phyloP scores from a whole-genome alignment of 2,888 invertebrate species.

The Drosophila koepferae region DNA sequence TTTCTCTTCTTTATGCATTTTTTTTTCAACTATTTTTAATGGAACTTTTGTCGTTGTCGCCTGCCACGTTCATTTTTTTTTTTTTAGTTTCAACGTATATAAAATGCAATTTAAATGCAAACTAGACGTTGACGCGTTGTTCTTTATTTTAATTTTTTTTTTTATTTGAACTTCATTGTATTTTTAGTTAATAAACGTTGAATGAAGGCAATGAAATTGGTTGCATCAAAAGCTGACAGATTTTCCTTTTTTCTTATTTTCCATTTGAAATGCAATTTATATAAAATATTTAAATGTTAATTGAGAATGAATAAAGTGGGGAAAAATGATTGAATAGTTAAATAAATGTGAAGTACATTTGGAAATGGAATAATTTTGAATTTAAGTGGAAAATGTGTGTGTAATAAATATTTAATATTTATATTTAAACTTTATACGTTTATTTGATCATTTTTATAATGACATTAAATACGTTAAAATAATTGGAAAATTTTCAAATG shows the following conservation, averaged over 20 bases:
- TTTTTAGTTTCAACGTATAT: slow-evolving; percentile 12
- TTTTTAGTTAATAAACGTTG: slow-evolving; percentile 39
- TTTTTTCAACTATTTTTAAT: slow-evolving; percentile 46
- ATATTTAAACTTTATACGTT: no score
- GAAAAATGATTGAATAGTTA: not conserved
- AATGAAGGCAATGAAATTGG: slow-evolving; percentile 19
- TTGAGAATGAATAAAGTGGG: slow-evolving; percentile 22
- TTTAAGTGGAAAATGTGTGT: not conserved
- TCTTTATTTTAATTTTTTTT: not conserved
- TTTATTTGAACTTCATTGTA: slow-evolving; percentile 3
- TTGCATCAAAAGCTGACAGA: slow-evolving; percentile 26
- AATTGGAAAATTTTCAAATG: not conserved
- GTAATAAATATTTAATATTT: not conserved
- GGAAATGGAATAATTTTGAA: not conserved
- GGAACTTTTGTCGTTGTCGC: slow-evolving; percentile 45
- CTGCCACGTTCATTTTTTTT: slow-evolving; percentile 15
- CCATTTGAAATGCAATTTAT: slow-evolving; percentile 28
- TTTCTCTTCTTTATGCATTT: slow-evolving; percentile 22
- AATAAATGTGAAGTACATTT: not conserved
- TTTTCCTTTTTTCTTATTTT: slow-evolving; percentile 8
- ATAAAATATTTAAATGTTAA: slow-evolving; percentile 14
- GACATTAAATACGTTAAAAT: not conserved
- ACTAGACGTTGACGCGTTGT: slow-evolving; percentile 40
- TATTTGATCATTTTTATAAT: no score
- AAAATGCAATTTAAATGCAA: slow-evolving; percentile 76